Conservation (phyloP, 2,113 vertebrate species). For the Copsychus sechellarum region DNA sequence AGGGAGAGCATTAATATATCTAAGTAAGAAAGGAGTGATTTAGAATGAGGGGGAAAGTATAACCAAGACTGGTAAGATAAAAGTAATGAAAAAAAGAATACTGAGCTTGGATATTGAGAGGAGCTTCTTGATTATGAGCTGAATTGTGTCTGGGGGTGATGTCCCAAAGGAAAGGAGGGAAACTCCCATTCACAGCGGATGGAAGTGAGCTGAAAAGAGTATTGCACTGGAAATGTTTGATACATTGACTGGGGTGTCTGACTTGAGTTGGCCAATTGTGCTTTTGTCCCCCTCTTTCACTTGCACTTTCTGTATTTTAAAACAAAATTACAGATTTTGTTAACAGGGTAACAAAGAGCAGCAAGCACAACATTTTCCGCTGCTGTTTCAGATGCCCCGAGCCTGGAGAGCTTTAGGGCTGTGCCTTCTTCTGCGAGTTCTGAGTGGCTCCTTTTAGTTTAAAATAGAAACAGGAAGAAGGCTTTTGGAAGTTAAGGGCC, state of each 20-base stretch:
- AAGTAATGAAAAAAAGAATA: not conserved
- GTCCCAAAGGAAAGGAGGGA: not conserved
- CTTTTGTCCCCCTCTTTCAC: accelerated
- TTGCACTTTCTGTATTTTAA: not conserved
- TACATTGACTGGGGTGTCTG: not conserved
- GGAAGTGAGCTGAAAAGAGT: not conserved
- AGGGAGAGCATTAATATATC: not conserved
- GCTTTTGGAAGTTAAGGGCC: not conserved
- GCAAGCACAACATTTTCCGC: not conserved
- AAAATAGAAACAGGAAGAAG: constrained; percentile 38
- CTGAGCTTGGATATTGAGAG: not conserved
- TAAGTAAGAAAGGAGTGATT: not conserved
- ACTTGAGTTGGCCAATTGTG: not conserved
- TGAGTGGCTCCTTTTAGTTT: constrained; percentile 4
- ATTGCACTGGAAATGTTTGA: not conserved
- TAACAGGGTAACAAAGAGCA: not conserved
- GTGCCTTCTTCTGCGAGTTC: not conserved
- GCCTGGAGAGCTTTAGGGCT: not conserved
- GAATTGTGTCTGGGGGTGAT: not conserved
- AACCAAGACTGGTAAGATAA: not conserved
- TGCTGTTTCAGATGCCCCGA: not conserved
- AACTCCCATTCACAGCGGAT: not conserved
- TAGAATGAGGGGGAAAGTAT: not conserved
- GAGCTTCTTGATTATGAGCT: not conserved
- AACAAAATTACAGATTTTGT: not conserved